Percentiles rank a stretch among this genome's conserved stretches.
These are phyloP conservation scores for Chitala chitala DNA, from an alignment of 2,113 vertebrate genomes.

Conservation along the genomic window DNA sequence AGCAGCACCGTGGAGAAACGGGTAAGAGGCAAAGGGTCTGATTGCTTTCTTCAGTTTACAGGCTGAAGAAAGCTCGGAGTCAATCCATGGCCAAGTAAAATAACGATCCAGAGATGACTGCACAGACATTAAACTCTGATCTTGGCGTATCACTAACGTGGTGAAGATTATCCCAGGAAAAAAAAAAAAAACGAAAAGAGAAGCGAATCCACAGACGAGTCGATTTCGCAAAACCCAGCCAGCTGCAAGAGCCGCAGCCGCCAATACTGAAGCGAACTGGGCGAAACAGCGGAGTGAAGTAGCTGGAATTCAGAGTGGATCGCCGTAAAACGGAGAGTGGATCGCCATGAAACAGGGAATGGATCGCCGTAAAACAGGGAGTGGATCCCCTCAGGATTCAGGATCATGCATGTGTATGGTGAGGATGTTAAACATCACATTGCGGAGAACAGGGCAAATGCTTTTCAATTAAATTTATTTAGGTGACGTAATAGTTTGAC, in stretches of 20 bases:
- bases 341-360: constrained; percentile 48
- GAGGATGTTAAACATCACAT: not conserved
- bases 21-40: constrained; percentile 43
- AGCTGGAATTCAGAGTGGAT: constrained; percentile 54
- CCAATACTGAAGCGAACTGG: constrained; percentile 47
- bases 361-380: constrained; percentile 62
- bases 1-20: constrained; percentile 22
- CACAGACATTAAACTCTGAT: constrained; percentile 7
- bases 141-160: too few relatives aligned
- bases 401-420: constrained; percentile 40
- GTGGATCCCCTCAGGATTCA: constrained; percentile 42
- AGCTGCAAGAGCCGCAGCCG: constrained; percentile 46
- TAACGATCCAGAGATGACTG: constrained; percentile 24
- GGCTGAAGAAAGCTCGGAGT: constrained; percentile 43
- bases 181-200: not conserved
- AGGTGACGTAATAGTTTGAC: too few relatives aligned
- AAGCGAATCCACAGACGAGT: constrained; percentile 19
- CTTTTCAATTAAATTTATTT: too few relatives aligned
- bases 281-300: constrained; percentile 55
- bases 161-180: not conserved
- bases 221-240: constrained; percentile 40
- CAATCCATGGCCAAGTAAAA: constrained; percentile 62
- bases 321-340: constrained; percentile 63
- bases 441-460: not conserved
- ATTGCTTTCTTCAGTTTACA: constrained; percentile 60